These are phyloP conservation scores for Globodera rostochiensis DNA, from an alignment of 1,140 invertebrate genomes.

Conservation along the genomic window DNA sequence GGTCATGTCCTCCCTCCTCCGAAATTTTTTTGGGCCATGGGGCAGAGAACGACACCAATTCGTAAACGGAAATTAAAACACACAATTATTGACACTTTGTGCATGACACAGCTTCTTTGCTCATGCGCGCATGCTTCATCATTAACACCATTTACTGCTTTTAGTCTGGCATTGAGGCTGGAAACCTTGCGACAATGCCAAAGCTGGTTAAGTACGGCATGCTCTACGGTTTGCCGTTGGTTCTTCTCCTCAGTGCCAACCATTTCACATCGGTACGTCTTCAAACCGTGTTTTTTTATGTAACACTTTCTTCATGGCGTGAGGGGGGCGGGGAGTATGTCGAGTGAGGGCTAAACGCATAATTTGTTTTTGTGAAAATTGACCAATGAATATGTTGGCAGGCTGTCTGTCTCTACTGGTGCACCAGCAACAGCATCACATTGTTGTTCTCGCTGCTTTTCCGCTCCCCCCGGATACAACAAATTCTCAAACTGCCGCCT, in stretches of 20 bases:
- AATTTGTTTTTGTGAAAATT: no score
- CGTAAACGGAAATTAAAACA: no score
- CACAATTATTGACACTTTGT: no score
- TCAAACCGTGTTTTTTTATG: neutral
- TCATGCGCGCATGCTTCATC: neutral
- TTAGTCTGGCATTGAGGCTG: conserved; percentile 54
- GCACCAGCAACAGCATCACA: conserved; percentile 83
- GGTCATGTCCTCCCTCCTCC: no score
- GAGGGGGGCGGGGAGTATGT: no score
- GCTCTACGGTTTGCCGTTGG: conserved; percentile 72
- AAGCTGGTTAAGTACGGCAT: conserved; percentile 51
- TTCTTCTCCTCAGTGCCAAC: conserved; percentile 82
- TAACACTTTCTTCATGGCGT: no score
- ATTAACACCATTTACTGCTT: neutral
- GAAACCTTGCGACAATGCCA: conserved; percentile 41
- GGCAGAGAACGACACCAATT: no score
- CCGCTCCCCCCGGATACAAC: conserved; percentile 75
- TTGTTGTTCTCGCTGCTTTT: conserved; percentile 80
- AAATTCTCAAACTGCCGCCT: conserved; percentile 78
- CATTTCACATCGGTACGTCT: conserved; percentile 79
- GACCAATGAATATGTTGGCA: conserved; percentile 52
- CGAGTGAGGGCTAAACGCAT: no score
- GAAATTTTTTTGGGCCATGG: no score
- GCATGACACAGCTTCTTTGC: no score
- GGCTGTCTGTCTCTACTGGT: conserved; percentile 88